Percentiles rank a stretch among this genome's conserved stretches.
phyloP scores from a whole-genome alignment of 2,888 invertebrate species.

The Mamestra brassicae region DNA sequence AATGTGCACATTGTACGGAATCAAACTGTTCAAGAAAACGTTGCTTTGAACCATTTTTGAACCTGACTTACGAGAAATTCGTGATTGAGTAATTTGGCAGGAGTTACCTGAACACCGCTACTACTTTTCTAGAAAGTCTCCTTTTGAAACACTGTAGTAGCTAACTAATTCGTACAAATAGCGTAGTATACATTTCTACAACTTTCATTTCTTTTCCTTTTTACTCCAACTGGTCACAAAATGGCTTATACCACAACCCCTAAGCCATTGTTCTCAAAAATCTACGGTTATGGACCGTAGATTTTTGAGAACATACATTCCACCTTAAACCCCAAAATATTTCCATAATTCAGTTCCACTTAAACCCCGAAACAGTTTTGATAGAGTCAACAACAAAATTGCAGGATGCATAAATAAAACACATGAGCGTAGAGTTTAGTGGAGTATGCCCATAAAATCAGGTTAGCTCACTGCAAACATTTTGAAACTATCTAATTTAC shows the following conservation, averaged over 20 bases:
- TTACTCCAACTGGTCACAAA: background rate
- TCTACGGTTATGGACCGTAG: too few relatives aligned
- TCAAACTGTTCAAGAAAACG: background rate
- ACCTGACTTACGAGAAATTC: background rate
- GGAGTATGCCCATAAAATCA: background rate
- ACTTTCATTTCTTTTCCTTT: background rate
- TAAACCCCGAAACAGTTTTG: too few relatives aligned
- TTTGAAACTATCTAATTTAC: too few relatives aligned
- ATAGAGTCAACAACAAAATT: too few relatives aligned
- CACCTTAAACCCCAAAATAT: too few relatives aligned
- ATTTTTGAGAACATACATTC: too few relatives aligned
- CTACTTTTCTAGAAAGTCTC: background rate
- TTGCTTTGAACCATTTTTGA: background rate
- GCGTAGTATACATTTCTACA: background rate
- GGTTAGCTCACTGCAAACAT: background rate
- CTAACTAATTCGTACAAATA: background rate
- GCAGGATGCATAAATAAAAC: too few relatives aligned
- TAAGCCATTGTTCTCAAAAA: too few relatives aligned
- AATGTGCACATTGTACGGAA: background rate
- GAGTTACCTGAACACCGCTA: background rate
- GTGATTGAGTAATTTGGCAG: background rate
- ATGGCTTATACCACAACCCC: too few relatives aligned
- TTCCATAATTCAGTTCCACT: too few relatives aligned
- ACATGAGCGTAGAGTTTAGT: too few relatives aligned
- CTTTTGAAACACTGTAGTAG: background rate